Percentiles rank a stretch among this genome's conserved stretches.
Evolutionary conservation across 2,888 invertebrate species (phyloP).

Genomic region (Caenorhabditis panamensis): DNA sequence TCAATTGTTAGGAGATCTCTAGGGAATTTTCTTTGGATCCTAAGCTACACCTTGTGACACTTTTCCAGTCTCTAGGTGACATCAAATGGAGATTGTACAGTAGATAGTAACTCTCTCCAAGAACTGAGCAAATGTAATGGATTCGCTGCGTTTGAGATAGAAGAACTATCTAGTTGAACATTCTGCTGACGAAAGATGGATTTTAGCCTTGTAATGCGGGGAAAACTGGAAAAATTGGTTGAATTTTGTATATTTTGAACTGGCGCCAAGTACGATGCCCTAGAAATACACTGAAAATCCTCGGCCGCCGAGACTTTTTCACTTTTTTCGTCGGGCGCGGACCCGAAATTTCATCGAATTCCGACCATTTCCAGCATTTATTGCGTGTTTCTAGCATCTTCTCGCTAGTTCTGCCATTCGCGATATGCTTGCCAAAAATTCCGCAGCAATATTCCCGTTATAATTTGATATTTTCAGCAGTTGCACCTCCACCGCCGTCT

Average conservation of each 20-base stretch:
- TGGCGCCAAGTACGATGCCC: too few species aligned
- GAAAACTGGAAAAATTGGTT: too few species aligned
- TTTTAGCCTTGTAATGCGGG: too few species aligned
- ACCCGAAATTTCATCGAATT: not conserved
- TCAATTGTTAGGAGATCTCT: too few species aligned
- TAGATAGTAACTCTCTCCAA: too few species aligned
- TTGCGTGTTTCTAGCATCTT: not conserved
- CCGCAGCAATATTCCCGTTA: too few species aligned
- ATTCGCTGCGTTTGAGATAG: not conserved
- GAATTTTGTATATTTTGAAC: too few species aligned
- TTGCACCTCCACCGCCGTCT: slow-evolving; percentile 95
- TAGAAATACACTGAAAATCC: not conserved
- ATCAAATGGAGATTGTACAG: too few species aligned
- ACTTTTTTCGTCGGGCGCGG: not conserved
- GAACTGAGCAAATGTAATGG: slow-evolving; percentile 8
- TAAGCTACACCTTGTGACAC: too few species aligned
- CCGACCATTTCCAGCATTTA: too few species aligned
- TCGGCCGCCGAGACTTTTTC: not conserved
- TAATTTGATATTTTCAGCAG: slow-evolving; percentile 91
- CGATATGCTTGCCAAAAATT: not conserved
- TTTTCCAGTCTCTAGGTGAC: too few species aligned
- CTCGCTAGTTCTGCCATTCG: not conserved
- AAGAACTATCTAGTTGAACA: not conserved
- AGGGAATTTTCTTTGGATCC: too few species aligned
- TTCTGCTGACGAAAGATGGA: not conserved